These are phyloP conservation scores for Tachuris rubrigastra DNA, from an alignment of 2,113 vertebrate species.

Conservation along the genomic window DNA sequence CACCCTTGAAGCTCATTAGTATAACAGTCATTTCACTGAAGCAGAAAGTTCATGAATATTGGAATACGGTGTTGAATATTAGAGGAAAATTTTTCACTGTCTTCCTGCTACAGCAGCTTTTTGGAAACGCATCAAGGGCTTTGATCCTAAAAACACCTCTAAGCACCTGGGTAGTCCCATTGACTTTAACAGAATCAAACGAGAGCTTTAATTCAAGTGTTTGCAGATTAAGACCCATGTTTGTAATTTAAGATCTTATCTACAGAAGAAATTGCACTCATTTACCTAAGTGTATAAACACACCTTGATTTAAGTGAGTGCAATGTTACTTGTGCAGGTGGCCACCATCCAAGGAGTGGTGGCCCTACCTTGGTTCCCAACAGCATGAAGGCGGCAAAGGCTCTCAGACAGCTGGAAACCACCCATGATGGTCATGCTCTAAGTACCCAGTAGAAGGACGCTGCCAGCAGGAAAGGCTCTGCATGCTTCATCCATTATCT, in stretches of 20 bases:
- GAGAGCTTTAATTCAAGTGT: not conserved
- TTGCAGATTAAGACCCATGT: not conserved
- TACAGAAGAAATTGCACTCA: slow-evolving; percentile 7
- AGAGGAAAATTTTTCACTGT: not conserved
- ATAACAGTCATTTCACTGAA: not conserved
- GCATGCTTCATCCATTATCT: fast-evolving
- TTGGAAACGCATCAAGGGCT: not conserved
- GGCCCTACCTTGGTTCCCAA: not conserved
- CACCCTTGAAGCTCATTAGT: not conserved
- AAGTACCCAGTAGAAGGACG: too few species aligned
- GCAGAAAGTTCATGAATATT: not conserved
- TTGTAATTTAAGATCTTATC: slow-evolving; percentile 27
- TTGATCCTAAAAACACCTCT: not conserved
- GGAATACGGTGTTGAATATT: not conserved
- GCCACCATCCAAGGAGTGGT: fast-evolving
- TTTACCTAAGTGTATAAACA: not conserved
- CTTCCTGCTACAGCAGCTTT: not conserved
- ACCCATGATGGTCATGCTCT: fast-evolving
- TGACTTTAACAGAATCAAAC: not conserved
- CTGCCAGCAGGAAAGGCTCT: not conserved
- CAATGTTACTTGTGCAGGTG: not conserved
- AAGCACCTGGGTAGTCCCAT: not conserved
- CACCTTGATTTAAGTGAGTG: not conserved
- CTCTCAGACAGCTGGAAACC: not conserved
- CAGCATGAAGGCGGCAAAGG: fast-evolving